Conservation (phyloP, 2,888 invertebrate genomes). For the Drosophila ustulata region DNA sequence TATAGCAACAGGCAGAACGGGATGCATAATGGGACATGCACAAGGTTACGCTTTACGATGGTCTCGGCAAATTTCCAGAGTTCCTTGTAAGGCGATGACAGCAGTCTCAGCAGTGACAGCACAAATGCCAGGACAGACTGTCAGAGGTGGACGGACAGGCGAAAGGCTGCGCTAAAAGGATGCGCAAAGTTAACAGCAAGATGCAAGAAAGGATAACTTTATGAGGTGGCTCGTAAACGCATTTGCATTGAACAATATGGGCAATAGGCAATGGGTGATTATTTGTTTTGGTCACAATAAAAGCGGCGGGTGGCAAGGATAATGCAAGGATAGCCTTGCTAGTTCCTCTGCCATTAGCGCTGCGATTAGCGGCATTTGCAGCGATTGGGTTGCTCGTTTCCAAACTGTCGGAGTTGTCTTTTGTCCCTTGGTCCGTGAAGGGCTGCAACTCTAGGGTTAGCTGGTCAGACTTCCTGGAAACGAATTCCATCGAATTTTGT, state of each 20-base stretch:
- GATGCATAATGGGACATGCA: constrained; percentile 37
- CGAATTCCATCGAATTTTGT: neutral
- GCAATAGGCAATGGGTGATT: constrained; percentile 80
- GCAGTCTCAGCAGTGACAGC: constrained; percentile 10
- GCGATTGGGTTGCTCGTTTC: constrained; percentile 18
- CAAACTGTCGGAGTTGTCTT: neutral
- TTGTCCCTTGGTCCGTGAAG: constrained; percentile 18
- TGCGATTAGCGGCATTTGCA: constrained; percentile 64
- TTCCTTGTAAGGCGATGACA: constrained; percentile 54
- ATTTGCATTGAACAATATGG: constrained; percentile 72
- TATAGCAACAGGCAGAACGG: constrained; percentile 48
- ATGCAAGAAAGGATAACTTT: constrained; percentile 80
- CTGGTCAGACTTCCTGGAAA: constrained; percentile 50
- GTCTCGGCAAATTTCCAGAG: constrained; percentile 61
- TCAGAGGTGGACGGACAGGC: neutral
- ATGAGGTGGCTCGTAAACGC: constrained; percentile 68
- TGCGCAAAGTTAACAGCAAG: constrained; percentile 72
- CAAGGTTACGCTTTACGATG: constrained; percentile 71
- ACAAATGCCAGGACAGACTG: neutral
- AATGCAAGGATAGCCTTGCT: constrained; percentile 62
- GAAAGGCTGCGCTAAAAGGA: constrained; percentile 69
- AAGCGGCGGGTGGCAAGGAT: constrained; percentile 75
- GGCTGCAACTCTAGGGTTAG: constrained; percentile 39
- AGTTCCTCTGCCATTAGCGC: constrained; percentile 61
- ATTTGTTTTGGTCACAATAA: constrained; percentile 80